A percentile compares a stretch with the other conserved stretches of the same genome.
Conservation (phyloP, 2,113 vertebrate species). For the human region GRCh38 chrX:96425001-96425500, state of each 20-base stretch:
- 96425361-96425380: constrained; percentile 36
- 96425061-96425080: constrained; percentile 25
- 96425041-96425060: constrained; percentile 31
- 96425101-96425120: constrained; percentile 34
- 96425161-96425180: constrained; percentile 28
- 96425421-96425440: neutral
- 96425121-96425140: constrained; percentile 44
- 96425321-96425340: constrained; percentile 48
- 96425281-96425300: constrained; percentile 44
- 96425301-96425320: constrained; percentile 5
- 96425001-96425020: constrained; percentile 17
- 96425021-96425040: neutral
- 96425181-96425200: neutral
- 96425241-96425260: neutral
- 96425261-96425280: constrained; percentile 37
- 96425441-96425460: neutral
- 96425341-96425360: neutral
- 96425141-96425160: constrained; percentile 48
- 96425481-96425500: neutral
- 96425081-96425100: neutral
- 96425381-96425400: neutral
- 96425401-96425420: neutral
- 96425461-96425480: neutral
- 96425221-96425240: constrained; percentile 4
- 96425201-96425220: neutral